These are phyloP conservation scores for Dryococelus australis DNA, from an alignment of 2,888 invertebrate species.

Conservation along the genomic window DNA sequence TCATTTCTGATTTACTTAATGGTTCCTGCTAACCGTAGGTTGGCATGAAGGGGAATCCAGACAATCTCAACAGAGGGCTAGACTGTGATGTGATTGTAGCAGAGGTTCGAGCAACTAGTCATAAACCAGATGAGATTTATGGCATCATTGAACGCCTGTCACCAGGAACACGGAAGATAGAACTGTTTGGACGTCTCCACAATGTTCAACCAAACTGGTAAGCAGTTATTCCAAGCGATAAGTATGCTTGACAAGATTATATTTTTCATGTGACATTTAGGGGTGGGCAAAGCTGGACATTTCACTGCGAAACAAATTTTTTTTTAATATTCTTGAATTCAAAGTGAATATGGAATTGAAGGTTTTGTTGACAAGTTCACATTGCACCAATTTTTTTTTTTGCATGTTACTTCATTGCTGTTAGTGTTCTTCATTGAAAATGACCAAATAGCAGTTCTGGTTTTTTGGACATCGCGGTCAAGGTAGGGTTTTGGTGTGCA, in stretches of 20 bases:
- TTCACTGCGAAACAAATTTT: no score
- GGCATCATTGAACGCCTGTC: slow-evolving; percentile 96
- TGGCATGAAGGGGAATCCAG: slow-evolving; percentile 95
- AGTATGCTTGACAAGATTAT: not conserved
- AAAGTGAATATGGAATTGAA: no score
- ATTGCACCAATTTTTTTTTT: no score
- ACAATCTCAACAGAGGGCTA: slow-evolving; percentile 88
- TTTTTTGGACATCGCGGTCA: no score
- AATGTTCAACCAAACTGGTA: slow-evolving; percentile 98
- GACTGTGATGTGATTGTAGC: slow-evolving; percentile 99
- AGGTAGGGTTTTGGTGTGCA: no score
- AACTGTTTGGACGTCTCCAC: slow-evolving; percentile 95
- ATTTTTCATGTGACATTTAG: no score
- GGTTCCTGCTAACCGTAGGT: slow-evolving; percentile 62
- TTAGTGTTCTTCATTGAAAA: no score
- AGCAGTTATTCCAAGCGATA: slow-evolving; percentile 23
- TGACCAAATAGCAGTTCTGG: no score
- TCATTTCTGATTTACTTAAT: not conserved
- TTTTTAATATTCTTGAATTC: no score
- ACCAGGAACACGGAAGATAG: slow-evolving; percentile 96
- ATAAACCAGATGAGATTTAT: slow-evolving; percentile 98
- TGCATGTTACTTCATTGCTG: no score
- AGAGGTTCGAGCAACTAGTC: slow-evolving; percentile 96
- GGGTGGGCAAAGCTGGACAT: no score
- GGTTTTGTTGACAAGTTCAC: no score